Conservation (phyloP, 2,113 vertebrate species). For the Ochotona princeps region DNA sequence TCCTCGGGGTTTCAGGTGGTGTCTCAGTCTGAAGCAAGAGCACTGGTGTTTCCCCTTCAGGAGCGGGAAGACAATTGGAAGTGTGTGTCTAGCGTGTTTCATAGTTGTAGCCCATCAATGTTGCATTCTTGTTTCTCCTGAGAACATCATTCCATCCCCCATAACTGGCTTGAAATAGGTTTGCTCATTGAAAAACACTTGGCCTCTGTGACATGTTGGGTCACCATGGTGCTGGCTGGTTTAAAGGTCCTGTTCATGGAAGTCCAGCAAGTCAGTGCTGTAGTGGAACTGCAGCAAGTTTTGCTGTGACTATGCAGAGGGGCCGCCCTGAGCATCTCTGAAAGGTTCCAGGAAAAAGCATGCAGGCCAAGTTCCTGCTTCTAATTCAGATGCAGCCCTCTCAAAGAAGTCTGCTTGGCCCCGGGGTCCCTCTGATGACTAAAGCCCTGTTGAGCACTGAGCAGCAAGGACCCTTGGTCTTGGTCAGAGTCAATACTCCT, state of each 20-base stretch:
- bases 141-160: background rate
- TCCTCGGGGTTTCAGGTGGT: conserved; percentile 15
- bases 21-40: conserved; percentile 15
- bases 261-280: no score
- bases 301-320: no score
- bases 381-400: conserved; percentile 20
- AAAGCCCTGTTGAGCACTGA: conserved; percentile 39
- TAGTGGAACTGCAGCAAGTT: no score
- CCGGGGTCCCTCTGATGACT: background rate
- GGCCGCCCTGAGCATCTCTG: no score
- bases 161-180: conserved; percentile 39
- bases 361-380: background rate
- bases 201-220: background rate
- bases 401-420: conserved; percentile 29
- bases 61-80: background rate
- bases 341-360: no score
- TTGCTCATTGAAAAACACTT: conserved; percentile 24
- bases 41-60: conserved; percentile 4
- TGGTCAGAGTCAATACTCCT: conserved; percentile 8
- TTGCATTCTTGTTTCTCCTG: background rate
- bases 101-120: conserved; percentile 19
- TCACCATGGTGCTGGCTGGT: background rate
- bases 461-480: background rate
- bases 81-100: background rate
- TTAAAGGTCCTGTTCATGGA: no score